Base-by-base conservation (phyloP, 2,888 invertebrate species). In the Leucophora obtusa region DNA sequence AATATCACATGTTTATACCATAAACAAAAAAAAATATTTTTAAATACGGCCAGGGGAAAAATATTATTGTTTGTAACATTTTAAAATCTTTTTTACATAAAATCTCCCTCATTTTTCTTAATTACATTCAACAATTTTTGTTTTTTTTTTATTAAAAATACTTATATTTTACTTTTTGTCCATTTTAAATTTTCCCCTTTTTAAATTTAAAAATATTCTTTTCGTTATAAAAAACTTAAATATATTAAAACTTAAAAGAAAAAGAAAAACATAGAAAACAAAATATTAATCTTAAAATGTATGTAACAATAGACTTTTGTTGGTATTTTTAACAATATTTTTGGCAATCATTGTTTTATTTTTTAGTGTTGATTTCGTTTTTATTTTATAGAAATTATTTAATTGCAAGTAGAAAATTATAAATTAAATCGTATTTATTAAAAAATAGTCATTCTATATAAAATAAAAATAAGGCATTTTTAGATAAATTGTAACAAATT, bases 1-100 rank as follows among this genome's bases (percentile, higher is more conserved):
- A 58, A 77, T 81, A 81, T 81, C 77, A 81, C 81, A 77, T 66
- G 38, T 72, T 70, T 66, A 51, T 71, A 71, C 66, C 18, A 60
- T 77, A 54, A 60, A 71, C 58, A 51, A 66, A 71, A 66, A 71
- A 65, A 33, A 59, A 33, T 24, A 28, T 54, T 11, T 35, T 43
- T 1, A 7, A 43, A 21, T 38, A 11, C 11, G 38, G 4, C 11
- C 38, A 28, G 38, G 35, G 38, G 28, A 28, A 28, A 28, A 28
- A 6, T 28, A 28, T n/a, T 28, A 6, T 28, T 28, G 28, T 7
- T 11, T 38, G 8, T 38, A 38, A 9, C 1, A 11, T 38, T 38
- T 38, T 38, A 38, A 38, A 38, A 38, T 38, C 28, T 38, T 38
- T 38, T 35, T 38, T 11, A 14, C 11, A 38, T 38, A 38, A 38